A percentile compares a stretch with the other conserved stretches of the same genome.
These are phyloP conservation scores for Mamestra brassicae DNA, from an alignment of 2,888 invertebrate genomes.

Conservation along the genomic window DNA sequence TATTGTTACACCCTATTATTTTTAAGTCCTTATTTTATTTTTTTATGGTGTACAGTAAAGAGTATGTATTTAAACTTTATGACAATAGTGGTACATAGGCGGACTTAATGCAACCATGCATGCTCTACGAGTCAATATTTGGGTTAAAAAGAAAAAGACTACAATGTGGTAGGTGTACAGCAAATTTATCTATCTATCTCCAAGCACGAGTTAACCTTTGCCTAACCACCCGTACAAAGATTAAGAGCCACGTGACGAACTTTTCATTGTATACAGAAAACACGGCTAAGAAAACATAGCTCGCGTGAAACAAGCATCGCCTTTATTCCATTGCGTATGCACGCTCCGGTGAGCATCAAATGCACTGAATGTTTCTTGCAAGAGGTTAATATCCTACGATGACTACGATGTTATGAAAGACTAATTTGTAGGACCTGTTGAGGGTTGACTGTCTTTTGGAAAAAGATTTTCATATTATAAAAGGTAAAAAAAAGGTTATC, in stretches of 20 bases:
- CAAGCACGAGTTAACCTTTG: neutral
- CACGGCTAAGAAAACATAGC: slow-evolving; percentile 23
- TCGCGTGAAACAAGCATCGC: slow-evolving; percentile 46
- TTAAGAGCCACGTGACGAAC: slow-evolving; percentile 32
- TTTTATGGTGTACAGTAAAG: too few species aligned
- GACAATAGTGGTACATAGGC: too few species aligned
- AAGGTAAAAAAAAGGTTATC: too few species aligned
- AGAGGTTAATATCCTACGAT: slow-evolving; percentile 61
- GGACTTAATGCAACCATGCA: too few species aligned
- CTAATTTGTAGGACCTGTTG: slow-evolving; percentile 11
- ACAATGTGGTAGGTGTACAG: too few species aligned
- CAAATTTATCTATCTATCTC: too few species aligned
- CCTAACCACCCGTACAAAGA: slow-evolving; percentile 22
- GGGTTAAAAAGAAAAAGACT: too few species aligned
- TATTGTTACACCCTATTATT: too few species aligned
- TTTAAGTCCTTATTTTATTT: too few species aligned
- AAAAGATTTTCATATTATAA: neutral
- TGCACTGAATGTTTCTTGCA: slow-evolving; percentile 57
- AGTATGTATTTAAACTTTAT: too few species aligned
- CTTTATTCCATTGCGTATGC: slow-evolving; percentile 57
- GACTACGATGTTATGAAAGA: slow-evolving; percentile 53
- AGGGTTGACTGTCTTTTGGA: slow-evolving; percentile 7
- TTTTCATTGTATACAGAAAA: slow-evolving; percentile 21
- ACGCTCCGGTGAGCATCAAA: slow-evolving; percentile 59
- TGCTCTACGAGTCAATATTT: too few species aligned